Evolutionary conservation across 2,888 invertebrate genomes (phyloP).

Genomic region (Cataglyphis cursor): DNA sequence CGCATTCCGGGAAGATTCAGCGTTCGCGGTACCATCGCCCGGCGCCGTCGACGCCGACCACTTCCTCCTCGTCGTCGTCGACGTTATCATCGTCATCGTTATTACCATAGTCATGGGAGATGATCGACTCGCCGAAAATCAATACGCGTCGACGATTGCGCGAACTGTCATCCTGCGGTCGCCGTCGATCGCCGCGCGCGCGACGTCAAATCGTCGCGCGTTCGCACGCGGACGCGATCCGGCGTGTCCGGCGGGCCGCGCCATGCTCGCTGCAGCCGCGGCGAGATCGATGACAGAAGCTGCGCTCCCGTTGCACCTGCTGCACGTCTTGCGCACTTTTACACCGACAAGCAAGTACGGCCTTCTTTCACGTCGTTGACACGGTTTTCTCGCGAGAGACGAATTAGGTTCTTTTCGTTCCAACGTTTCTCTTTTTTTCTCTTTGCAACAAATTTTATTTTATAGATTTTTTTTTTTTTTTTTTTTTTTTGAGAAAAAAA

Average conservation of each 20-base stretch:
- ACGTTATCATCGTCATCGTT: conserved; percentile 51
- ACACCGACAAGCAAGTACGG: conserved; percentile 22
- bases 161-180: not conserved
- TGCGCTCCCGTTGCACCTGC: conserved; percentile 69
- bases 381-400: conserved; percentile 1
- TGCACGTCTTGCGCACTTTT: conserved; percentile 63
- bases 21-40: conserved; percentile 50
- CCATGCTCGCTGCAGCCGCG: conserved; percentile 71
- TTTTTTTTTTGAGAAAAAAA: not conserved
- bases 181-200: conserved; percentile 13
- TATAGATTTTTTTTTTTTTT: not conserved
- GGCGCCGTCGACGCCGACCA: conserved; percentile 50
- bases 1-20: conserved; percentile 74
- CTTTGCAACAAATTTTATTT: not conserved
- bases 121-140: not conserved
- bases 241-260: conserved; percentile 60
- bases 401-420: not conserved
- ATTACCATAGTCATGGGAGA: conserved; percentile 48
- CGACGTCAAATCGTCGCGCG: not conserved
- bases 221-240: conserved; percentile 25
- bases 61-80: conserved; percentile 55
- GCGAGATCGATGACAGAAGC: conserved; percentile 74
- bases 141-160: not conserved
- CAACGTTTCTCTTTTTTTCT: not conserved
- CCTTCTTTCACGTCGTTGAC: conserved; percentile 41